Percentiles rank a stretch among this genome's conserved stretches.
Evolutionary conservation across 2,113 vertebrate species (phyloP).

Genomic region (Catagonus wagneri): DNA sequence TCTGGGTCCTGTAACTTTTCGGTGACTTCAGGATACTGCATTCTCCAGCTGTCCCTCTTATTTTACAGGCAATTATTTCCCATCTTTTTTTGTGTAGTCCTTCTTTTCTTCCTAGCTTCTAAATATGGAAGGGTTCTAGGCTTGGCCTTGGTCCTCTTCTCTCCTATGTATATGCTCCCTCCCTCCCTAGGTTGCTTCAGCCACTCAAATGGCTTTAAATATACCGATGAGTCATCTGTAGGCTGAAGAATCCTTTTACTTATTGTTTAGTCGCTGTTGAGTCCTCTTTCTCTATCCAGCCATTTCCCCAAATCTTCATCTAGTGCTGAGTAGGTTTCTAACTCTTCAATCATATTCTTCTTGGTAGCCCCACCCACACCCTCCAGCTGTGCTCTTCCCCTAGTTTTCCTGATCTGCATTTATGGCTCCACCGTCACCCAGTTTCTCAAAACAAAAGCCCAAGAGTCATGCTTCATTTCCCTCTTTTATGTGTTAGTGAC

Average conservation of each 20-base stretch:
- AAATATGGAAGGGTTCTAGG: not conserved
- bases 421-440: not conserved
- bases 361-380: not conserved
- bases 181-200: not conserved
- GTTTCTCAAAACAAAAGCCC: not conserved
- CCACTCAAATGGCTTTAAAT: not conserved
- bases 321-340: not conserved
- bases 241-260: not conserved
- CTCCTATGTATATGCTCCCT: not conserved
- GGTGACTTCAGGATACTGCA: not conserved
- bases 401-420: not conserved
- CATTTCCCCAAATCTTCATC: not conserved
- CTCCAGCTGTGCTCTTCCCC: not conserved
- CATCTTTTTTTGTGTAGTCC: not conserved
- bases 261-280: not conserved
- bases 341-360: not conserved
- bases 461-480: not conserved
- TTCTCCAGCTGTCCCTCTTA: not conserved
- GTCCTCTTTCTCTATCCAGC: not conserved
- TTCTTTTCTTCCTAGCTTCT: not conserved
- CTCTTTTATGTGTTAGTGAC: not conserved
- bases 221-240: not conserved
- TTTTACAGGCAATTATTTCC: not conserved
- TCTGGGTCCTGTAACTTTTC: not conserved
- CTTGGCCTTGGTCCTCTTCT: not conserved